Evolutionary conservation across 2,113 vertebrate species (phyloP).

Genomic region (Zonotrichia leucophrys): DNA sequence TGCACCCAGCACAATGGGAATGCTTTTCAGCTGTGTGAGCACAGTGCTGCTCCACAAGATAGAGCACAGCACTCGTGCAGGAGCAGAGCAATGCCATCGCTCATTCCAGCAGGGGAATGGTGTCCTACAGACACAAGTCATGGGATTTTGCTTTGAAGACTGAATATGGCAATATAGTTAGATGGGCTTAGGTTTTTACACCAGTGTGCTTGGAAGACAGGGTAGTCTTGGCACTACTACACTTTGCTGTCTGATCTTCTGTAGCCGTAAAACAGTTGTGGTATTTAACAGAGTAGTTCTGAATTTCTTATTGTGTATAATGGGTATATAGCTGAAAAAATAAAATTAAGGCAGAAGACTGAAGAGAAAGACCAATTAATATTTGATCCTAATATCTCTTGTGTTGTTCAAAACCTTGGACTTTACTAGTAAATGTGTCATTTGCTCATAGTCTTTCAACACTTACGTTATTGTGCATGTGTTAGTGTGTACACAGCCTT

Average conservation of each 20-base stretch:
- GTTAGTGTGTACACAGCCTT: neutral
- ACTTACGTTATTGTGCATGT: neutral
- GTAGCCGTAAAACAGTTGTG: neutral
- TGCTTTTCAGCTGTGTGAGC: neutral
- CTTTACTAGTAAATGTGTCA: neutral
- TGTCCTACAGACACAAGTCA: neutral
- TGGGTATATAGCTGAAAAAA: neutral
- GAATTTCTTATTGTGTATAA: neutral
- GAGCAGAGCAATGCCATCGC: neutral
- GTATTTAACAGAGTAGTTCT: neutral
- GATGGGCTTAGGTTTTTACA: neutral
- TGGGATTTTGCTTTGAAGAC: neutral
- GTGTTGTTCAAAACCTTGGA: neutral
- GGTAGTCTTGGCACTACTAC: accelerated
- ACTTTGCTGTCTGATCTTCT: neutral
- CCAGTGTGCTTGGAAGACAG: neutral
- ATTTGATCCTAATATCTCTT: neutral
- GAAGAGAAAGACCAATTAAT: neutral
- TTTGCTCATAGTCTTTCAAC: neutral
- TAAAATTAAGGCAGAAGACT: neutral
- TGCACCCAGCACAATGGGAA: accelerated
- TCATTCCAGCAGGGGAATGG: neutral
- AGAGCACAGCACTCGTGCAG: accelerated
- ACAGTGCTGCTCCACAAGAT: accelerated
- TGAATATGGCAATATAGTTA: neutral